Percentiles rank a stretch among this genome's conserved stretches.
Conservation (phyloP, 2,113 vertebrate genomes). For the Pao palembangensis region DNA sequence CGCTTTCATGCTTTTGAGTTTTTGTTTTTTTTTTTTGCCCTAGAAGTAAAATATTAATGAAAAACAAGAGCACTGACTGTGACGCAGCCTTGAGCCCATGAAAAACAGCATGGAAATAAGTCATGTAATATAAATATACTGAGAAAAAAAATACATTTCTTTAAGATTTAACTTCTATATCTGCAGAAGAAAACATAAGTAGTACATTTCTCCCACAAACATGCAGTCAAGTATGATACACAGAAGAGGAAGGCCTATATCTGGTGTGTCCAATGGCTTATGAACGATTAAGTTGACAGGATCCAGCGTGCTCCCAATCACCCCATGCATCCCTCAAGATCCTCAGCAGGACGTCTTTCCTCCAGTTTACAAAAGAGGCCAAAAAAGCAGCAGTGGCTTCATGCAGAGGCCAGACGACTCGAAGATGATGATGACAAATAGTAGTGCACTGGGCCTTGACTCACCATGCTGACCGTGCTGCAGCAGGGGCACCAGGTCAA, state of each 20-base stretch:
- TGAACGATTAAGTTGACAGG: constrained; percentile 68
- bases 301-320: constrained; percentile 75
- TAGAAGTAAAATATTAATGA: constrained; percentile 67
- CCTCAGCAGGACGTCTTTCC: constrained; percentile 69
- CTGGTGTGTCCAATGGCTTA: constrained; percentile 69
- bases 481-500: constrained; percentile 99
- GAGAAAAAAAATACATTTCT: constrained; percentile 30
- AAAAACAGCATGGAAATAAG: constrained; percentile 44
- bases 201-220: constrained; percentile 66
- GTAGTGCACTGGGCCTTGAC: constrained; percentile 77
- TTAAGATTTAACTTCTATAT: constrained; percentile 32
- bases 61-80: constrained; percentile 53
- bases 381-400: constrained; percentile 73
- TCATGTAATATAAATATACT: constrained; percentile 23
- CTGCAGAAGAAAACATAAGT: constrained; percentile 52
- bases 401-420: constrained; percentile 69
- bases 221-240: constrained; percentile 68
- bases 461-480: constrained; percentile 99
- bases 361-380: constrained; percentile 64
- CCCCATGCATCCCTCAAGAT: constrained; percentile 74
- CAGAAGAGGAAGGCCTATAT: constrained; percentile 60
- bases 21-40: constrained; percentile 36
- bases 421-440: constrained; percentile 70
- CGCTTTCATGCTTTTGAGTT: constrained; percentile 59
- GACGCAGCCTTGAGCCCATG: constrained; percentile 44